Base-by-base conservation (phyloP, 2,888 invertebrate species). In the Lasioglossum leucozonium region DNA sequence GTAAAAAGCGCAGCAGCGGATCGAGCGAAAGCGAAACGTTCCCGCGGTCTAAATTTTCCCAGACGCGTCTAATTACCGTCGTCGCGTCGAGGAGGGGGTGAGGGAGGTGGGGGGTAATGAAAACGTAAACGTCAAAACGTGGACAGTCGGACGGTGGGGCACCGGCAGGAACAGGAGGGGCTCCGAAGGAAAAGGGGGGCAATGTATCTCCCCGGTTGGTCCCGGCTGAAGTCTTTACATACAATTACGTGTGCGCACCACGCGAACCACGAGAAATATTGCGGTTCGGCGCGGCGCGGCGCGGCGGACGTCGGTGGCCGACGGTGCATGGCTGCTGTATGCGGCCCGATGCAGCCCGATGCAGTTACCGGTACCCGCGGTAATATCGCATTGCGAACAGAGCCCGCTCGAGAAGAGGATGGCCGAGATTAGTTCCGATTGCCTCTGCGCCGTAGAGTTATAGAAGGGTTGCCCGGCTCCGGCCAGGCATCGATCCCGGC, bases 381-480 rank as follows among this genome's bases (percentile, higher is more conserved):
- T 89, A 91, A 91, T 91, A 91, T 91, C 84, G 90, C 87, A 87
- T 87, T 77, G 88, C 90, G 88, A 87, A 86, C 83, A 85, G 55
- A 55, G 85, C 84, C 80, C 30, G 42, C 74, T 47, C 72, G 83
- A 85, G 84, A 77, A 84, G 85, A 89, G 89, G 92, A 91, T 91
- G 91, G 90, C 88, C 91, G 91, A 92, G 94, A 94, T 94, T 94
- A 94, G 93, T 94, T 93, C 92, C 93, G 93, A 94, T 94, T 93
- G 93, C 92, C 88, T 87, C 91, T 90, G 87, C 88, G 76, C 77
- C 81, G 82, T 89, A 88, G 92, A 92, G 90, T 93, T 93, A 92
- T 93, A 91, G 91, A 91, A 92, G 91, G 90, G 91, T 87, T 86
- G 89, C 83, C 86, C 81, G 81, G 77, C 77, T 86, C 87, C 87